phyloP scores from a whole-genome alignment of 2,888 invertebrate genomes.

The Megamerina dolium region DNA sequence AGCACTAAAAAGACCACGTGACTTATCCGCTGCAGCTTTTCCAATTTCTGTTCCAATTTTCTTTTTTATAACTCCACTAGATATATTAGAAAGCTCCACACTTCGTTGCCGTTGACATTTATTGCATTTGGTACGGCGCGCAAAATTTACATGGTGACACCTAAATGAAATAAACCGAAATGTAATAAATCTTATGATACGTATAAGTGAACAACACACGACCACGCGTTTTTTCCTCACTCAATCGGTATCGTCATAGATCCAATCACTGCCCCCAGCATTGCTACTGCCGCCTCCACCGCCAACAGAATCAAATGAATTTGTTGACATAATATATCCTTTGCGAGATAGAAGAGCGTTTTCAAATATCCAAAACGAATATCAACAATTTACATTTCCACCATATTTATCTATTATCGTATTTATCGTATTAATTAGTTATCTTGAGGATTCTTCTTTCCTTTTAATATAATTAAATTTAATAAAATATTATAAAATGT shows the following conservation, averaged over 20 bases:
- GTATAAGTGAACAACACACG: constrained; percentile 23
- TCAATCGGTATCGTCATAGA: constrained; percentile 45
- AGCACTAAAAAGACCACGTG: constrained; percentile 74
- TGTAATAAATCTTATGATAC: too few relatives aligned
- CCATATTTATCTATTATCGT: too few relatives aligned
- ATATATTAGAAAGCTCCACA: constrained; percentile 24
- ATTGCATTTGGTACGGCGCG: constrained; percentile 83
- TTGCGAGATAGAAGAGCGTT: too few relatives aligned
- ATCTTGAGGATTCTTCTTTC: too few relatives aligned
- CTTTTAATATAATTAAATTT: too few relatives aligned
- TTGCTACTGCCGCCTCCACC: too few relatives aligned
- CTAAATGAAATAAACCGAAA: constrained; percentile 37
- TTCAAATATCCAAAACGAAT: too few relatives aligned
- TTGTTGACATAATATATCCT: too few relatives aligned
- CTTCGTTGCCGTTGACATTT: constrained; percentile 57
- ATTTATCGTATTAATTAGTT: too few relatives aligned
- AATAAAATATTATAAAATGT: too few relatives aligned
- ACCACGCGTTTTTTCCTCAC: constrained; percentile 28
- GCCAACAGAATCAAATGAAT: too few relatives aligned
- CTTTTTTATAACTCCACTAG: constrained; percentile 55
- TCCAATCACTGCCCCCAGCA: constrained; percentile 40
- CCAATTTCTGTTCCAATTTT: constrained; percentile 95
- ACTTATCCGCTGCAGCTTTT: constrained; percentile 96
- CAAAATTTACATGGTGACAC: constrained; percentile 94
- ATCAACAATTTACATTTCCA: too few relatives aligned